Conservation (phyloP, 2,797 vertebrate genomes). For the Atherinosoma microstoma region DNA sequence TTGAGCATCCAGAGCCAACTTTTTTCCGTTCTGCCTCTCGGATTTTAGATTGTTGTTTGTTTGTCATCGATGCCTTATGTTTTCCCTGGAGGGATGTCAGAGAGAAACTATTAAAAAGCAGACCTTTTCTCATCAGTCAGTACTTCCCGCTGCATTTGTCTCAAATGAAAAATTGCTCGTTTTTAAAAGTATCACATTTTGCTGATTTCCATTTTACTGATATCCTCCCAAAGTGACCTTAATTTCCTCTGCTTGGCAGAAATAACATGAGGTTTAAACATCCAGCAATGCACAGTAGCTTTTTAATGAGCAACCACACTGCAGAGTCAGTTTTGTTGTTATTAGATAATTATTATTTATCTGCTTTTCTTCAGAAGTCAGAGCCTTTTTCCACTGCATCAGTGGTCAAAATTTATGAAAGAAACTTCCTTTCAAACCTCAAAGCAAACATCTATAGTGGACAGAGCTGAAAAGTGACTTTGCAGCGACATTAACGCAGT, state of each 20-base stretch:
- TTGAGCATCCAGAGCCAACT: slow-evolving; percentile 12
- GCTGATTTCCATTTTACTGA: background rate
- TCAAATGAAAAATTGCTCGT: background rate
- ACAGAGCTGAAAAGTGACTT: background rate
- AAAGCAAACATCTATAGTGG: background rate
- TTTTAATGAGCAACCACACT: slow-evolving; percentile 45
- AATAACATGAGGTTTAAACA: slow-evolving; percentile 5
- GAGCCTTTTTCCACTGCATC: slow-evolving; percentile 27
- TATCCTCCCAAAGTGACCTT: background rate
- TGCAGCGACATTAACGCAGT: background rate
- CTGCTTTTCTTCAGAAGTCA: slow-evolving; percentile 12
- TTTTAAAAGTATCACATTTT: background rate
- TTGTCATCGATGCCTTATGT: slow-evolving; percentile 35
- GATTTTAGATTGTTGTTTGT: slow-evolving; percentile 26
- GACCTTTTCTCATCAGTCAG: slow-evolving; percentile 34
- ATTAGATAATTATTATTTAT: slow-evolving; percentile 48
- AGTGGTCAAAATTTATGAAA: background rate
- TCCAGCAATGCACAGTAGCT: background rate
- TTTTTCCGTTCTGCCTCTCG: slow-evolving; percentile 40
- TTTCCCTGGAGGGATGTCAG: slow-evolving; percentile 1
- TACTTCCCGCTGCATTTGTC: slow-evolving; percentile 27
- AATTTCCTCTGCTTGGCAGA: background rate
- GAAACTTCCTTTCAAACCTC: background rate
- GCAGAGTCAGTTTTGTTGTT: background rate
- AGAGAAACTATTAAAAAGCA: slow-evolving; percentile 47